phyloP scores from a whole-genome alignment of 1,140 invertebrate species.

The Aphaenogaster rudis region DNA sequence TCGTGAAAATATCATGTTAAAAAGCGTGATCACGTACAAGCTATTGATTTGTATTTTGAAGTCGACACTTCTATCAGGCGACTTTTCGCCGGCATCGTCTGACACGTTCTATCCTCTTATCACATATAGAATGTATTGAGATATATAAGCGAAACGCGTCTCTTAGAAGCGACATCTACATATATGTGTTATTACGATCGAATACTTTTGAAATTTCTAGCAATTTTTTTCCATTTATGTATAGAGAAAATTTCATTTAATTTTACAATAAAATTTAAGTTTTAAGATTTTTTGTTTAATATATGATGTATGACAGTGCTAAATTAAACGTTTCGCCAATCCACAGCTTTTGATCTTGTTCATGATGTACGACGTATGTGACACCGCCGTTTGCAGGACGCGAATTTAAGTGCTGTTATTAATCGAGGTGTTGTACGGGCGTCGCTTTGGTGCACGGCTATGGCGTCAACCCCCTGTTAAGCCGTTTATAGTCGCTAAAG shows the following conservation, averaged over 20 bases:
- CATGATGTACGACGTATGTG: background rate
- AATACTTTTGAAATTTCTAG: background rate
- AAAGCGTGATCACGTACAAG: conserved; percentile 43
- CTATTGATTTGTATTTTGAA: conserved; percentile 58
- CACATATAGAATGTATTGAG: background rate
- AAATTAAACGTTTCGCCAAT: background rate
- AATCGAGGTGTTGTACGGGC: background rate
- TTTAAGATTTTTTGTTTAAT: background rate
- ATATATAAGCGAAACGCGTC: background rate
- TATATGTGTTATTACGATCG: background rate
- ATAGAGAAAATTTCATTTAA: background rate
- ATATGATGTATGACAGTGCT: background rate
- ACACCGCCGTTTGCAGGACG: background rate
- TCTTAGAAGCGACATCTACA: background rate
- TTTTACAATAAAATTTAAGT: background rate
- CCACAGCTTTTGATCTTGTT: background rate
- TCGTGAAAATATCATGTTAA: conserved; percentile 65
- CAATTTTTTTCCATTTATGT: background rate
- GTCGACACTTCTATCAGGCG: conserved; percentile 26
- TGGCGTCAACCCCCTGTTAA: background rate
- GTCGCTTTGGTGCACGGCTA: background rate
- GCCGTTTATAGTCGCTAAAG: conserved; percentile 47
- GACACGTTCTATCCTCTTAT: conserved; percentile 35
- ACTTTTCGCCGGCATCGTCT: background rate
- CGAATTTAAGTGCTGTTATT: conserved; percentile 35